A percentile compares a stretch with the other conserved stretches of the same genome.
Evolutionary conservation across 2,113 vertebrate species (phyloP).

Genomic region (Peromyscus polionotus): DNA sequence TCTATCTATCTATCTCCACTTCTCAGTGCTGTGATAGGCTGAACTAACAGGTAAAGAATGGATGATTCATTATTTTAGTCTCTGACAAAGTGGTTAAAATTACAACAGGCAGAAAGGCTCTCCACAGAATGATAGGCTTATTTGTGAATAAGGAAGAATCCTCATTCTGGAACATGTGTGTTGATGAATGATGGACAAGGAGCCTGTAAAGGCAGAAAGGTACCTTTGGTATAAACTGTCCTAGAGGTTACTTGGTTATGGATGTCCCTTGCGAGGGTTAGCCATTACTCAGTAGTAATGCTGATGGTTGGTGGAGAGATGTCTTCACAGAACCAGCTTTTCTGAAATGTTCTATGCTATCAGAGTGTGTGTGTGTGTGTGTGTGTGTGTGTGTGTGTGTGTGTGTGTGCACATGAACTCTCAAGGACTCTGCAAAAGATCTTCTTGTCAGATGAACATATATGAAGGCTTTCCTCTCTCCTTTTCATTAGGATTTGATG

Average conservation of each 20-base stretch:
- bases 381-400: no score
- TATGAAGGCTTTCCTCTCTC: not conserved
- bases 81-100: not conserved
- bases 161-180: no score
- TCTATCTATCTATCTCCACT: rapidly evolving
- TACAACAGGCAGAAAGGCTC: not conserved
- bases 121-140: not conserved
- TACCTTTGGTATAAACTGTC: not conserved
- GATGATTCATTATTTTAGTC: not conserved
- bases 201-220: not conserved
- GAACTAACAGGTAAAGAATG: not conserved
- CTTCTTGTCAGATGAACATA: not conserved
- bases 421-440: not conserved
- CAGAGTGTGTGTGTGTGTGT: not conserved
- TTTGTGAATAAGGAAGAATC: not conserved
- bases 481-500: not conserved
- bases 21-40: not conserved
- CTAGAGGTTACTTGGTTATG: not conserved
- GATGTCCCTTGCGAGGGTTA: not conserved
- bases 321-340: not conserved
- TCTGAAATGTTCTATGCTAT: not conserved
- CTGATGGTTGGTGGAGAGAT: not conserved
- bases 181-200: not conserved
- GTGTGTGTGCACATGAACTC: not conserved
- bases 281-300: not conserved